Evolutionary conservation across 2,113 vertebrate species (phyloP).

Genomic region (Scolopax mira): DNA sequence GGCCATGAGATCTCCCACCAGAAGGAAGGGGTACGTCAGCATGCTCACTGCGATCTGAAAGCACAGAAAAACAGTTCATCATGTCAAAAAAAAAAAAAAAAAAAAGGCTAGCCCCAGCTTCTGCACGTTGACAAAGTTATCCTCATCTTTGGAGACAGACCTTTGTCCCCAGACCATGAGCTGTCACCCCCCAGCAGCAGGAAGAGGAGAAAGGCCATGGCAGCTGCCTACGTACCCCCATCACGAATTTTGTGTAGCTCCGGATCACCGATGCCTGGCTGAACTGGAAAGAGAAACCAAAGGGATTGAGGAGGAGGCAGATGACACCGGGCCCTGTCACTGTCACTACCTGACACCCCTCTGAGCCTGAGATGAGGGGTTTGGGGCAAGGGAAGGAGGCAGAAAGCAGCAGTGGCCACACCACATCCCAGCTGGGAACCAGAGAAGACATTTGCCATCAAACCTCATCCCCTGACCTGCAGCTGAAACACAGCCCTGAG

Average conservation of each 20-base stretch:
- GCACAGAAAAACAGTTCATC: background rate
- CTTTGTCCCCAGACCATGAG: background rate
- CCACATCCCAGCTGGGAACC: background rate
- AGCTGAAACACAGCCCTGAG: background rate
- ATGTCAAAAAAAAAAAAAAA: background rate
- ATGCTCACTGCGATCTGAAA: slow-evolving; percentile 87
- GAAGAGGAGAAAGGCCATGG: background rate
- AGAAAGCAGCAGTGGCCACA: background rate
- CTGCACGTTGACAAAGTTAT: background rate
- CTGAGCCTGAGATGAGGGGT: rapidly evolving
- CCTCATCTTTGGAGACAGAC: background rate
- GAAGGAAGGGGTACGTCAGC: slow-evolving; percentile 87
- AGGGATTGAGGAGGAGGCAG: background rate
- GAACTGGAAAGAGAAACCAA: slow-evolving; percentile 76
- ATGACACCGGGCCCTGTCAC: background rate
- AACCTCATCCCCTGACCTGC: background rate
- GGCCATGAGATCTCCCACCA: slow-evolving; percentile 89
- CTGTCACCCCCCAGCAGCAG: background rate
- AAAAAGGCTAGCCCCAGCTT: background rate
- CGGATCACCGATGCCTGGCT: slow-evolving; percentile 86
- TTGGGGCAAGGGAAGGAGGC: background rate
- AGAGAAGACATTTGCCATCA: background rate
- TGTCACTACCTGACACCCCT: background rate
- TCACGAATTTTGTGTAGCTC: slow-evolving; percentile 90
- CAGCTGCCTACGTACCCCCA: slow-evolving; percentile 79